Conservation (phyloP, 2,113 vertebrate genomes). For the Brachirus orientalis region DNA sequence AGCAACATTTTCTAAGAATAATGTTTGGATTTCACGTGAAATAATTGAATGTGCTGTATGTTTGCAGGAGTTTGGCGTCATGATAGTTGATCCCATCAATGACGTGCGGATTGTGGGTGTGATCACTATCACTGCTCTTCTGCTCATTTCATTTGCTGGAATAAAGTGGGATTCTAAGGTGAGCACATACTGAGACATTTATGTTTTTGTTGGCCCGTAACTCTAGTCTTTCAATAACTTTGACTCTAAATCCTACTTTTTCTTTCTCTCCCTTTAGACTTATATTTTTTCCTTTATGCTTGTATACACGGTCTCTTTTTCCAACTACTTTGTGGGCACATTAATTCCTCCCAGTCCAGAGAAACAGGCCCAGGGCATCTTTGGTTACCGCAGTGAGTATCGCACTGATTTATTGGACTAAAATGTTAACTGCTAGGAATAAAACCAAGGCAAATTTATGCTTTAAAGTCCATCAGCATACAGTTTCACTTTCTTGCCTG, state of each 20-base stretch:
- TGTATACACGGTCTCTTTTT: slow-evolving; percentile 76
- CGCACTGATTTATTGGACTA: not conserved
- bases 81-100: slow-evolving; percentile 69
- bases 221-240: not conserved
- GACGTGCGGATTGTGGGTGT: slow-evolving; percentile 76
- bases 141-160: slow-evolving; percentile 77
- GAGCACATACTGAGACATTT: not conserved
- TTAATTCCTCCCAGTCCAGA: slow-evolving; percentile 65
- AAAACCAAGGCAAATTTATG: not conserved
- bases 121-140: slow-evolving; percentile 73
- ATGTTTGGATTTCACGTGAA: no score
- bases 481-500: not conserved
- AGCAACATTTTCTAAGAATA: no score
- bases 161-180: slow-evolving; percentile 84
- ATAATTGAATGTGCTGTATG: not conserved
- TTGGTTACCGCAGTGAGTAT: slow-evolving; percentile 75
- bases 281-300: slow-evolving; percentile 81
- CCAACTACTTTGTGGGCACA: slow-evolving; percentile 79
- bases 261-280: slow-evolving; percentile 52
- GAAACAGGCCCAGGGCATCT: slow-evolving; percentile 77
- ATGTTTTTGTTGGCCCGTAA: fast-evolving
- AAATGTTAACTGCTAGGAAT: no score
- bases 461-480: not conserved
- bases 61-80: slow-evolving; percentile 65
- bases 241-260: not conserved